A percentile compares a stretch with the other conserved stretches of the same genome.
These are phyloP conservation scores for Noctuana brunneofusca DNA, from an alignment of 2,888 invertebrate genomes.

Conservation along the genomic window DNA sequence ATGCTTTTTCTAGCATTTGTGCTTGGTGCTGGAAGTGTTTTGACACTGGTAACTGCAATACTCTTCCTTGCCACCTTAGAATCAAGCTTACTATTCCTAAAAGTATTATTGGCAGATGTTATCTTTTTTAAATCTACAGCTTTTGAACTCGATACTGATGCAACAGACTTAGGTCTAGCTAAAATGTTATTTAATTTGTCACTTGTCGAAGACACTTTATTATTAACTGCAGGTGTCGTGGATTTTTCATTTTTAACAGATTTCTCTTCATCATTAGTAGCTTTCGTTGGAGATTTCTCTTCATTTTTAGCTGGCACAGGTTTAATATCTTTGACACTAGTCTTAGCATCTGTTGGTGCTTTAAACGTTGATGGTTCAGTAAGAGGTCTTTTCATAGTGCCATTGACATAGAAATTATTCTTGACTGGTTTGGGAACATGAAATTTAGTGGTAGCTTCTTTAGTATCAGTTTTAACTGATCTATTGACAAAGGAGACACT, in stretches of 20 bases:
- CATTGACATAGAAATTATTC: constrained; percentile 43
- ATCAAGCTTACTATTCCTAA: not conserved
- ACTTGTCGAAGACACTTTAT: not conserved
- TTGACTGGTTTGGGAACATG: constrained; percentile 38
- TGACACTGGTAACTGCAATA: constrained; percentile 38
- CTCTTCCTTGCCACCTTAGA: constrained; percentile 42
- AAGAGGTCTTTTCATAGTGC: constrained; percentile 41
- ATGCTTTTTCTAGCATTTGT: constrained; percentile 46
- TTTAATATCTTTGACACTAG: not conserved
- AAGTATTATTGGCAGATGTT: not conserved
- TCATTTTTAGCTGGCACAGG: not conserved
- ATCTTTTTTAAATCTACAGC: not conserved
- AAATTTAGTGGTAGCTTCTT: constrained; percentile 26
- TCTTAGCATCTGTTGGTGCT: constrained; percentile 9
- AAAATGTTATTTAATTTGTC: not conserved
- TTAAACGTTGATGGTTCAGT: constrained; percentile 42
- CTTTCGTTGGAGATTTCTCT: not conserved
- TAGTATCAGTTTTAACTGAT: constrained; percentile 34
- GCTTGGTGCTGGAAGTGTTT: constrained; percentile 35
- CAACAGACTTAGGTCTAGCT: constrained; percentile 4
- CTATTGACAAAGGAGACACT: constrained; percentile 36
- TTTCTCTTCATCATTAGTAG: too few relatives aligned
- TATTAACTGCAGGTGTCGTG: not conserved
- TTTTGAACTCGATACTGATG: not conserved
- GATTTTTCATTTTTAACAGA: constrained; percentile 13